Base-by-base conservation (phyloP, 2,113 vertebrate species). In the Clarias batrachus region DNA sequence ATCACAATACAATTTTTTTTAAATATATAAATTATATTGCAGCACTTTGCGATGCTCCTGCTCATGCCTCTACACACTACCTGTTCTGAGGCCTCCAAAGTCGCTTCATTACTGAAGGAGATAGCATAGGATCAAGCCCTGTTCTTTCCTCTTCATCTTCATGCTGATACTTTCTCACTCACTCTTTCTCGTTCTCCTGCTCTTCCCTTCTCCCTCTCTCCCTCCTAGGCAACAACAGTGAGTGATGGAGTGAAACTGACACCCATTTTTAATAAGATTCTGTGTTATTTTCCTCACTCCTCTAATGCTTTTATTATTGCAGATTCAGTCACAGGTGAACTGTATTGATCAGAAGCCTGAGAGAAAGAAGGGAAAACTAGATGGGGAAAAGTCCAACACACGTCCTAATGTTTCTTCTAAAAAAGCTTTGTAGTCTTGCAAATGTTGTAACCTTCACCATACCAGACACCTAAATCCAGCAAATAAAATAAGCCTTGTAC, bases 221-320 rank as follows among this genome's bases (percentile, higher is more conserved):
- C 92, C 91, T 87, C 91, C 91, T 74, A 84, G 93, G 91, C 92
- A 93, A 93, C 92, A 89, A 85, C 86, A 92, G 77, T 81, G 91
- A 92, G 93, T 89, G 83, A 88, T 63, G 85, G 66, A 89, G 91
- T 91, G 89, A 92, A 89, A 93, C 83, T 87, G 90, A 92, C 92
- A 88, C 89, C 89, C 87, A 86, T 91, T 93, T 94, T 94, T 95
- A 94, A 94, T 93, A 93, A 90, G 89, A 92, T 93, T 92, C 91
- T 80, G 74, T 91, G 91, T 92, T 93, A 91, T 93, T 93, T 91
- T 92, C 87, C 87, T 17, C 84, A 91, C 78, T 84, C 90, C 91
- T 91, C 91, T 95, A 94, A 95, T 95, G 92, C 93, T 91, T 94
- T 95, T 95, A 92, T 95, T 94, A 95, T 95, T 95, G 93, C 93